Conservation (phyloP, 2,113 vertebrate genomes). For the Spea bombifrons region DNA sequence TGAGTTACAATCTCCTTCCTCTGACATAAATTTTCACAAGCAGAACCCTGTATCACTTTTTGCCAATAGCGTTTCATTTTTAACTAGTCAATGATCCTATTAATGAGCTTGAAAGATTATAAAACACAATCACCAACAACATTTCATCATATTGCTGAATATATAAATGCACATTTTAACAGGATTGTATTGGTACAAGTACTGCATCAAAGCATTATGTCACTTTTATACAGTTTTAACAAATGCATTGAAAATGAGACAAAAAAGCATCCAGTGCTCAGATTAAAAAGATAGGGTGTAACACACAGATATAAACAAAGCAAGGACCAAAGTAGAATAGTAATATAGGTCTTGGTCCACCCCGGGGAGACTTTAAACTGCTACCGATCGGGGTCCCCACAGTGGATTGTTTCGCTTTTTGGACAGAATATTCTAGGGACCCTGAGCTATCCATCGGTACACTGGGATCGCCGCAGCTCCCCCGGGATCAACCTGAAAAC, state of each 20-base stretch:
- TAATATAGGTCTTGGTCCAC: no score
- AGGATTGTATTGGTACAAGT: not conserved
- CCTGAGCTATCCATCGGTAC: no score
- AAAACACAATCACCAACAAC: constrained; percentile 19
- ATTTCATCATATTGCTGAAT: constrained; percentile 18
- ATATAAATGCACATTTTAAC: constrained; percentile 17
- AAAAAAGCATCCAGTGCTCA: no score
- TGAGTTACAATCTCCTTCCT: constrained; percentile 19
- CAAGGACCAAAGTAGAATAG: no score
- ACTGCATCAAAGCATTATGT: constrained; percentile 7
- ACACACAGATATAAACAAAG: no score
- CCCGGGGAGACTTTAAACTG: no score
- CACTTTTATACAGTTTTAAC: not conserved
- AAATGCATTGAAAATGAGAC: not conserved
- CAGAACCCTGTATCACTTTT: constrained; percentile 18
- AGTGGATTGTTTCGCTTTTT: no score
- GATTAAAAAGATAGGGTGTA: no score
- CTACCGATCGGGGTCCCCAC: no score
- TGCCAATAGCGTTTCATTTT: constrained; percentile 38
- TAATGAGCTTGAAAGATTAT: constrained; percentile 30
- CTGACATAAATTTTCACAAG: constrained; percentile 26
- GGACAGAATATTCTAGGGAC: no score
- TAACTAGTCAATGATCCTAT: constrained; percentile 35
- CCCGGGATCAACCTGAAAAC: no score
- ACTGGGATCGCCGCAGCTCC: no score